These are phyloP conservation scores for Vulpes vulpes DNA, from an alignment of 2,113 vertebrate species.

Conservation along the genomic window DNA sequence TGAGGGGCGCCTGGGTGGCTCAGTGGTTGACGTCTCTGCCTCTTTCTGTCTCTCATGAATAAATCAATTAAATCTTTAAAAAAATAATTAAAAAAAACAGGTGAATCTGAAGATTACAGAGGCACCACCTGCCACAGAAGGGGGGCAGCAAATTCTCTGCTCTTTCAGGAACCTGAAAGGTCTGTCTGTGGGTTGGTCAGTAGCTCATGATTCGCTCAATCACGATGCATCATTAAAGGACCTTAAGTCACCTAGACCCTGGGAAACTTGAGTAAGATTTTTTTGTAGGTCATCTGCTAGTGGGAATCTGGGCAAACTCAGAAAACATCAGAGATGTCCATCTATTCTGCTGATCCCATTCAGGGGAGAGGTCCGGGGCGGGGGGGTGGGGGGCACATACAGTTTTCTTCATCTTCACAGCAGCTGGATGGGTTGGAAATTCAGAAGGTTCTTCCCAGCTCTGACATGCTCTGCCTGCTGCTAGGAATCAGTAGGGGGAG, in stretches of 20 bases:
- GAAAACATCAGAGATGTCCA: background rate
- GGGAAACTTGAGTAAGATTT: background rate
- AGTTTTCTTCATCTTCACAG: background rate
- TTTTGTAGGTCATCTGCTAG: background rate
- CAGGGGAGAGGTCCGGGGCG: rapidly evolving
- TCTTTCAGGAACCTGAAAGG: background rate
- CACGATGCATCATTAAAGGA: background rate
- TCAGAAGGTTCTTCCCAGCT: background rate
- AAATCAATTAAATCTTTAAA: no score
- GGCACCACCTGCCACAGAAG: no score
- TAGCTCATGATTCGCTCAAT: background rate
- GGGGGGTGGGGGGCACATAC: rapidly evolving
- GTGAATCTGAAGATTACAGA: background rate
- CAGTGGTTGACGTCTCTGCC: no score
- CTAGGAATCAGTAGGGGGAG: background rate
- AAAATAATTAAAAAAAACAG: no score
- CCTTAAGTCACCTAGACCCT: background rate
- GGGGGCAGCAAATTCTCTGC: rapidly evolving
- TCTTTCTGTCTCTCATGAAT: no score
- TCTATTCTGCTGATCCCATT: background rate
- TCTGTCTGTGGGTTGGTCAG: rapidly evolving
- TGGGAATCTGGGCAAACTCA: background rate
- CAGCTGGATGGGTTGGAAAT: background rate
- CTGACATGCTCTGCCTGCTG: background rate
- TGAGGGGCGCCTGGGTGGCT: background rate